Evolutionary conservation across 1,140 invertebrate genomes (phyloP), one percentile per base, ranked within the genome.

Genomic region (Sycophila sp.): DNA sequence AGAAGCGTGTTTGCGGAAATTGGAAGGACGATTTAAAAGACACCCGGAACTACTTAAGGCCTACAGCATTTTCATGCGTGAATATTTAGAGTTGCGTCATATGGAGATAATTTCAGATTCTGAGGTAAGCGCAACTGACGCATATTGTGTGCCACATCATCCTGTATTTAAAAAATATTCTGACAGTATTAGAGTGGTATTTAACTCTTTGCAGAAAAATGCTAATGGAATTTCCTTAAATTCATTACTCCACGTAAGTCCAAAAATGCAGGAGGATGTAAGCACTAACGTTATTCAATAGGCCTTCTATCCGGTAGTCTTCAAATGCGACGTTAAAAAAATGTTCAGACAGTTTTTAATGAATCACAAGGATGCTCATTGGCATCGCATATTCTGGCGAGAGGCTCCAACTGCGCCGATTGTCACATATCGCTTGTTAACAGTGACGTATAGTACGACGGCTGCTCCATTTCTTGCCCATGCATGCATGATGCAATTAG

Each of bases 321-420:
- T 26, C n/a, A 56, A 19, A 17, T n/a, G 22, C 5, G 24, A 56
- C n/a, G 30, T 56, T 4, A 17, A 4, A 5, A 56, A 56, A 56
- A 56, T 56, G 26, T 56, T 28, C 30, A 19, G 53, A n/a, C 32
- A 36, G 30, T 6, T 56, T 2, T 13, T 51, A 17, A 62, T 81
- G 5, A 42, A 75, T 55, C 19, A 47, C n/a, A 32, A 69, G 8
- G 67, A 78, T 58, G 11, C 4, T 10, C 59, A 72, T 32, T 73
- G 72, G 51, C 77, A 79, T 42, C 56, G 76, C 30, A 77, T 82
- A 7, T 7, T 81, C 0, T 81, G 81, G 78, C 32, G 73, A 8
- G 1, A 22, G 10, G 56, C 28, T 8, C 30, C 62, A 1, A 4
- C 8, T 13, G 1, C 15, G 11, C 38, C 60, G 3, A 40, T 71